Evolutionary conservation across 2,113 vertebrate genomes (phyloP).

Genomic region (Lontra canadensis): DNA sequence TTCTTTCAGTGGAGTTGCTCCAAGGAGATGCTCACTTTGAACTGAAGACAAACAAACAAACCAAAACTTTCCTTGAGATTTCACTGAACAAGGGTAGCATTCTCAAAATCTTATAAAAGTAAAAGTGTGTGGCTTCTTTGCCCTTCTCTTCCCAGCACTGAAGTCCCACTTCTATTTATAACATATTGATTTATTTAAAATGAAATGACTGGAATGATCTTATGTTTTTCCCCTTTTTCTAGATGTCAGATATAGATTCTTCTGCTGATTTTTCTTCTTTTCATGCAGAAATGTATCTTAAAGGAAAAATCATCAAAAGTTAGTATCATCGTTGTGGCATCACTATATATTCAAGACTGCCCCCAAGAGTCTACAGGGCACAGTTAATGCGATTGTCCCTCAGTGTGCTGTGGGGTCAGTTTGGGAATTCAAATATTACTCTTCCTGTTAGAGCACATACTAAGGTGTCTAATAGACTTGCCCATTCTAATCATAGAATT

Average conservation of each 20-base stretch:
- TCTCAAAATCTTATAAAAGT: background rate
- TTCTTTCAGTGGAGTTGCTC: background rate
- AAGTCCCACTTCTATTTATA: background rate
- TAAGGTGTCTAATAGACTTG: background rate
- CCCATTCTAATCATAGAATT: background rate
- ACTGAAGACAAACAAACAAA: background rate
- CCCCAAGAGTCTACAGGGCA: background rate
- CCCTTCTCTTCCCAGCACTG: background rate
- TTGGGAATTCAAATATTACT: background rate
- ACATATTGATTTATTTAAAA: constrained; percentile 1
- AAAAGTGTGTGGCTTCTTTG: background rate
- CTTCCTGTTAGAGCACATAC: background rate
- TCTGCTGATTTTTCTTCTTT: background rate
- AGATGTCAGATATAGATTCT: background rate
- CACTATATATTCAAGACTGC: background rate
- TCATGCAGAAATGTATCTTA: background rate
- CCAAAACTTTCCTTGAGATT: background rate
- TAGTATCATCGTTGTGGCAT: background rate
- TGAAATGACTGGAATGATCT: background rate
- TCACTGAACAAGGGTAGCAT: background rate
- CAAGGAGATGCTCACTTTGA: background rate
- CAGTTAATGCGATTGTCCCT: too few relatives aligned
- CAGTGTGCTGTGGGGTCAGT: background rate
- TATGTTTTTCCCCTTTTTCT: background rate
- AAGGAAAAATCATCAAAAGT: background rate